These are phyloP conservation scores for Microtus pennsylvanicus DNA, from an alignment of 2,113 vertebrate species.

Conservation along the genomic window DNA sequence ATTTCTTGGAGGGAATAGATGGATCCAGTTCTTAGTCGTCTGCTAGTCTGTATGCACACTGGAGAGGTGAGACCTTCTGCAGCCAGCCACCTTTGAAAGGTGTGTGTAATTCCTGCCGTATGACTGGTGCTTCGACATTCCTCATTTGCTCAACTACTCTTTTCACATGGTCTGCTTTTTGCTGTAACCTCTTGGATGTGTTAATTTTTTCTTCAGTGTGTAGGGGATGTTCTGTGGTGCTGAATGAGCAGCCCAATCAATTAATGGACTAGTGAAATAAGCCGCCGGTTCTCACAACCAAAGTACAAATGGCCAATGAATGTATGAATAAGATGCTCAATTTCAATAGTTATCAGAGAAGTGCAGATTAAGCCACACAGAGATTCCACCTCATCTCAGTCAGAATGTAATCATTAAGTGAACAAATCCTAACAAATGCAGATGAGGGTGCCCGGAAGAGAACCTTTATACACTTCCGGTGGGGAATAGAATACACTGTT, in stretches of 20 bases:
- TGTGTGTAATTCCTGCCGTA: background rate
- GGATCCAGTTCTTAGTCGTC: too few species aligned
- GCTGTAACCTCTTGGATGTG: background rate
- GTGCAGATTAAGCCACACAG: background rate
- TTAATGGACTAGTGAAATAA: background rate
- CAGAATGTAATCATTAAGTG: background rate
- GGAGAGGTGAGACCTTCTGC: background rate
- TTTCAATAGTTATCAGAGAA: background rate
- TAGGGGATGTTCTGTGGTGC: background rate
- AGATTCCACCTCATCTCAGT: background rate
- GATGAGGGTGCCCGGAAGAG: background rate
- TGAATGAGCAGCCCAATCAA: too few species aligned
- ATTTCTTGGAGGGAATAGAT: background rate
- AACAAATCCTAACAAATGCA: background rate
- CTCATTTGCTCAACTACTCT: background rate
- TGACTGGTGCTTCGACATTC: background rate
- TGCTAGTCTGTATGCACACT: background rate
- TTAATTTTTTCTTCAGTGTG: background rate
- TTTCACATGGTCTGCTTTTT: background rate
- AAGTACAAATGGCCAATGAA: background rate
- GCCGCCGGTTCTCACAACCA: background rate
- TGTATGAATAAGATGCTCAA: background rate
- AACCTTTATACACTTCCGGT: background rate
- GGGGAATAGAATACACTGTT: background rate
- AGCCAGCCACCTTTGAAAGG: background rate